A percentile compares a stretch with the other conserved stretches of the same genome.
phyloP scores from a whole-genome alignment of 2,888 invertebrate genomes.

The Netelia virgata region DNA sequence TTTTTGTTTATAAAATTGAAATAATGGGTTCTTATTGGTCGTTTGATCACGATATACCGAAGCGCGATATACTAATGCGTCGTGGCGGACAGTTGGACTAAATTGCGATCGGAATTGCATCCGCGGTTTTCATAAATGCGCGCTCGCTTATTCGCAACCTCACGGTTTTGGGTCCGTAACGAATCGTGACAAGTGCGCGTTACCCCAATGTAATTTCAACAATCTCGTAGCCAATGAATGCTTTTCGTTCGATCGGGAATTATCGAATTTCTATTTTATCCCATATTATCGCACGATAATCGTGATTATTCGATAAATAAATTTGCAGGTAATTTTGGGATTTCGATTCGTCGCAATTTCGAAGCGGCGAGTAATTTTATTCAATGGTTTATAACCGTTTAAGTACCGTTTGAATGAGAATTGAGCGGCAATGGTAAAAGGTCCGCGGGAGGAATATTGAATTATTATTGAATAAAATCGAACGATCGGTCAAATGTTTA shows the following conservation, averaged over 20 bases:
- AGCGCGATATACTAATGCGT: slow-evolving; percentile 18
- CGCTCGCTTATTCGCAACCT: not conserved
- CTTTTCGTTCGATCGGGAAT: slow-evolving; percentile 11
- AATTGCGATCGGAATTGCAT: slow-evolving; percentile 3
- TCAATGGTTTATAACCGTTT: not conserved
- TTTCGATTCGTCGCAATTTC: not conserved
- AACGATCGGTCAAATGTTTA: no score
- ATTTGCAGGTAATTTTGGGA: not conserved
- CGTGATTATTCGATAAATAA: not conserved
- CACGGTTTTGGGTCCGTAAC: not conserved
- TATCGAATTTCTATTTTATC: not conserved
- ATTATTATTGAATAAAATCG: not conserved
- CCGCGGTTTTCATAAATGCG: slow-evolving; percentile 34
- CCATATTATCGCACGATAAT: no score
- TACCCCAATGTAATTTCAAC: slow-evolving; percentile 16
- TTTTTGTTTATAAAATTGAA: not conserved
- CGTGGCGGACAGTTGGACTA: not conserved
- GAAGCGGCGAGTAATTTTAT: not conserved
- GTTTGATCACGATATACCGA: not conserved
- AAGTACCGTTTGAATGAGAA: no score
- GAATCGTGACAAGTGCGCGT: not conserved
- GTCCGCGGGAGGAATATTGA: no score
- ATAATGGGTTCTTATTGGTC: slow-evolving; percentile 4
- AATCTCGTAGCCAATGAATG: slow-evolving; percentile 4
- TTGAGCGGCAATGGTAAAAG: no score